Percentiles rank a stretch among this genome's conserved stretches.
Conservation (phyloP, 2,797 vertebrate species). For the Epinephelus coioides region DNA sequence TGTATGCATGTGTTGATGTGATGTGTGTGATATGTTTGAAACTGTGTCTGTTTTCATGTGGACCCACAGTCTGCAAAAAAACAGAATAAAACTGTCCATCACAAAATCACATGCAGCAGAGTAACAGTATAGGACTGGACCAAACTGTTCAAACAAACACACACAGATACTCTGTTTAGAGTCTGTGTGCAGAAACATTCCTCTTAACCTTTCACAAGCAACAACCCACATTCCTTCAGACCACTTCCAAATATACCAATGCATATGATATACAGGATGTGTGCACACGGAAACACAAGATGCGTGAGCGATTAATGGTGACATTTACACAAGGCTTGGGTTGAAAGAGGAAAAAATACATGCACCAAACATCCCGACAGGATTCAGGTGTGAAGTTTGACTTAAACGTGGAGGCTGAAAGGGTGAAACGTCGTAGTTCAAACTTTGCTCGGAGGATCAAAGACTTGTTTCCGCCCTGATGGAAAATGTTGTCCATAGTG, state of each 20-base stretch:
- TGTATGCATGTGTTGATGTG: no score
- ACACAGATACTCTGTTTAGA: constrained; percentile 8
- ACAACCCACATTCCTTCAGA: constrained; percentile 28
- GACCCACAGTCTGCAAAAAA: neutral
- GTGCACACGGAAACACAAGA: constrained; percentile 40
- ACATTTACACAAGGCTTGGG: neutral
- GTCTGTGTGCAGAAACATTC: constrained; percentile 24
- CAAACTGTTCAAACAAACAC: constrained; percentile 35
- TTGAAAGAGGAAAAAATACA: neutral
- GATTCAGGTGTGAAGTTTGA: constrained; percentile 7
- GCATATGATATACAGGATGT: constrained; percentile 18
- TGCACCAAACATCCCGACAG: neutral
- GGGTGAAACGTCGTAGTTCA: neutral
- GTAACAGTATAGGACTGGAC: constrained; percentile 5
- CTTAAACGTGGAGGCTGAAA: neutral
- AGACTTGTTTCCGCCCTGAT: constrained; percentile 50
- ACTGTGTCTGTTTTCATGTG: neutral
- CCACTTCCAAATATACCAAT: constrained; percentile 42
- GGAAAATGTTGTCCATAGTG: constrained; percentile 46
- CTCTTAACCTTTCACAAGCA: constrained; percentile 27
- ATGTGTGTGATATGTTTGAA: neutral
- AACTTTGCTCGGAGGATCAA: neutral
- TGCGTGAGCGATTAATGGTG: constrained; percentile 40
- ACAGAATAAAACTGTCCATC: constrained; percentile 12
- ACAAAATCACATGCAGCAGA: constrained; percentile 25